Evolutionary conservation across 2,888 invertebrate genomes (phyloP).

Genomic region (Papilio protenor): DNA sequence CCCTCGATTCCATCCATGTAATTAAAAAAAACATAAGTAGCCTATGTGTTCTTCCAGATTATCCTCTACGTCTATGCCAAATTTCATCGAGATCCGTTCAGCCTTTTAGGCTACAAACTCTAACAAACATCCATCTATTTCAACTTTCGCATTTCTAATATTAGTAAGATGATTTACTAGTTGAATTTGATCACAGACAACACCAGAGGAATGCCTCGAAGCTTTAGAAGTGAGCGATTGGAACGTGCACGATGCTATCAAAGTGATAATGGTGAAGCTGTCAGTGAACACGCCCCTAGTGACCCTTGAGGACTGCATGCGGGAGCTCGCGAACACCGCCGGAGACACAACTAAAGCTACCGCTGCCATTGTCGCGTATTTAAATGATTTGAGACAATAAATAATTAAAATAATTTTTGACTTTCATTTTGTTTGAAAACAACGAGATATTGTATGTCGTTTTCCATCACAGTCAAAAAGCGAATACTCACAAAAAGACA

Average conservation of each 20-base stretch:
- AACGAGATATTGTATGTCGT: not conserved
- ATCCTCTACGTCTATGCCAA: too few relatives aligned
- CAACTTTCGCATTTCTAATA: not conserved
- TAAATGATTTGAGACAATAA: conserved; percentile 46
- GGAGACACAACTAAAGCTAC: conserved; percentile 89
- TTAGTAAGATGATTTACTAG: not conserved
- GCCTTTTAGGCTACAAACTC: too few relatives aligned
- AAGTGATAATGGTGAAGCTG: conserved; percentile 86
- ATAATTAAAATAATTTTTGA: conserved; percentile 29
- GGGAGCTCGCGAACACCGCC: conserved; percentile 84
- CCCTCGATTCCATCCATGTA: too few relatives aligned
- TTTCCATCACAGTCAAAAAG: not conserved
- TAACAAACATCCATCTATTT: too few relatives aligned
- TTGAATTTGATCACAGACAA: conserved; percentile 74
- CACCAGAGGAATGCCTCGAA: conserved; percentile 90
- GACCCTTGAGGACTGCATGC: conserved; percentile 69
- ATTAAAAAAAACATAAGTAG: too few relatives aligned
- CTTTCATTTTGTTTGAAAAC: conserved; percentile 39
- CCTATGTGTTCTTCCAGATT: too few relatives aligned
- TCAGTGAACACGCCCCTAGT: conserved; percentile 54
- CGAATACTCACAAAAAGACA: not conserved
- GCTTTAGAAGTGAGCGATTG: conserved; percentile 93
- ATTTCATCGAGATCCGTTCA: too few relatives aligned
- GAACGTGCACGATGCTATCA: conserved; percentile 95
- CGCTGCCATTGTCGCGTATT: conserved; percentile 74